These are phyloP conservation scores for Coluber constrictor DNA, from an alignment of 2,797 vertebrate species.

Conservation along the genomic window DNA sequence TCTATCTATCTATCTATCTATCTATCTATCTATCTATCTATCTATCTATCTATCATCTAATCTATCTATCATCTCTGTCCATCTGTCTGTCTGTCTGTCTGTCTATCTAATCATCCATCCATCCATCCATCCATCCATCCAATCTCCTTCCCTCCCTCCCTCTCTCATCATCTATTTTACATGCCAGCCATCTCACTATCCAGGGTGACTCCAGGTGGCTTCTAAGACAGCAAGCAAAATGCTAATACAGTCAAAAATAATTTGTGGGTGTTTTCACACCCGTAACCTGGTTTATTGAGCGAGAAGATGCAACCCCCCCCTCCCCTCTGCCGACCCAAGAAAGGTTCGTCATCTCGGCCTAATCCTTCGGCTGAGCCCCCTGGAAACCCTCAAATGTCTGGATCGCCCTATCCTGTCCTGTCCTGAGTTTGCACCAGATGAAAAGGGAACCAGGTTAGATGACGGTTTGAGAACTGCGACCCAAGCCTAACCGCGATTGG, in stretches of 20 bases:
- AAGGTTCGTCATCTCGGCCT: neutral
- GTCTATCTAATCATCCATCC: too few species aligned
- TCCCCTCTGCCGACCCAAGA: rapidly evolving
- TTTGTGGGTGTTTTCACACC: neutral
- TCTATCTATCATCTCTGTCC: too few species aligned
- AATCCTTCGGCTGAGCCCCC: neutral
- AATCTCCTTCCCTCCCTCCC: too few species aligned
- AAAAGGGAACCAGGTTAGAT: too few species aligned
- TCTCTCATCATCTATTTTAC: neutral
- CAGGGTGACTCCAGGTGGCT: neutral
- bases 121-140: too few species aligned
- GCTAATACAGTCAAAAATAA: neutral
- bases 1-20: too few species aligned
- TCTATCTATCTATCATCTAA: too few species aligned
- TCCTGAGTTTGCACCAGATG: neutral
- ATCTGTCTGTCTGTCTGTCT: too few species aligned
- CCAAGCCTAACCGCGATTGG: neutral
- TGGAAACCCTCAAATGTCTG: neutral
- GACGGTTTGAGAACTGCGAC: neutral
- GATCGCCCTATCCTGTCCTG: too few species aligned
- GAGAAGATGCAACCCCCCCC: neutral
- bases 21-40: too few species aligned
- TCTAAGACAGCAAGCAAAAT: neutral
- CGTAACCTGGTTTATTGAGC: neutral
- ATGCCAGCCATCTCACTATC: neutral